phyloP scores from a whole-genome alignment of 2,888 invertebrate species.

The Lepidocyrtinus sp. region DNA sequence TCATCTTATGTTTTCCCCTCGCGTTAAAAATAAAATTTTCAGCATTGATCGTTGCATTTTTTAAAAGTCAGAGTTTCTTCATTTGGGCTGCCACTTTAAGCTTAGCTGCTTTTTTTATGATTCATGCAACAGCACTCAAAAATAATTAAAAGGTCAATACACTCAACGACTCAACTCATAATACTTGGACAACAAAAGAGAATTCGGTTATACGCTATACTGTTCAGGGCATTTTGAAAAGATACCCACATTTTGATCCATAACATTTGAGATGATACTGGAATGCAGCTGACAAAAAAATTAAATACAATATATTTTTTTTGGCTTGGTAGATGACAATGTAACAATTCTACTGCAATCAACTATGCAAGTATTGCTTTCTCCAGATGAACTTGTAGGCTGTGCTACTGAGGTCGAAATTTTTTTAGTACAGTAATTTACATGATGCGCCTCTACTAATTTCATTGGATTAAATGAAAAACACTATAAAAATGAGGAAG shows the following conservation, averaged over 20 bases:
- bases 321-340: not conserved
- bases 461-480: not conserved
- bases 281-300: constrained; percentile 38
- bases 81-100: constrained; percentile 30
- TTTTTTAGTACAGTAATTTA: not conserved
- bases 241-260: not conserved
- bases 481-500: not conserved
- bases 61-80: constrained; percentile 17
- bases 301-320: not conserved
- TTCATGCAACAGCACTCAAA: not conserved
- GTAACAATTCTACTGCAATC: not conserved
- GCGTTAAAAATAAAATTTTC: constrained; percentile 24
- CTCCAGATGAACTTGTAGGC: too few species aligned
- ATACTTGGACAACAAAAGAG: constrained; percentile 21
- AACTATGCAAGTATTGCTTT: too few species aligned
- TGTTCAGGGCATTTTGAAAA: not conserved
- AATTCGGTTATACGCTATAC: not conserved
- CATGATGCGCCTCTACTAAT: too few species aligned
- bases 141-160: not conserved
- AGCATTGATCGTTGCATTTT: constrained; percentile 44
- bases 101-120: constrained; percentile 26
- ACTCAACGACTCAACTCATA: constrained; percentile 25
- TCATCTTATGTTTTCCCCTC: not conserved
- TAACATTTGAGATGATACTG: constrained; percentile 13
- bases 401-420: too few species aligned